Evolutionary conservation across 2,113 vertebrate species (phyloP), one percentile per base, ranked within the genome.

Genomic region (Kryptolebias marmoratus): DNA sequence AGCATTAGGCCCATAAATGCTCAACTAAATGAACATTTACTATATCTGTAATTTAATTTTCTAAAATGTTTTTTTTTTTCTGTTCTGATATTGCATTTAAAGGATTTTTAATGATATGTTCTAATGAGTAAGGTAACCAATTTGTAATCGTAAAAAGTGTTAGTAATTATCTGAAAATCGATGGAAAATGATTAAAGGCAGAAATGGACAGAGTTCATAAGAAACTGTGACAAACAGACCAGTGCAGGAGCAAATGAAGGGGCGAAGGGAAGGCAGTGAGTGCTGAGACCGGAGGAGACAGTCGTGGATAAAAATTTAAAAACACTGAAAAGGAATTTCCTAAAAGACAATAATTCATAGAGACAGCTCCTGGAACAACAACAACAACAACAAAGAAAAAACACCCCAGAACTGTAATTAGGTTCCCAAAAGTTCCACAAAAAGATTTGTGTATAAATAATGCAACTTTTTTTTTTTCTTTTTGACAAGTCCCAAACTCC

Each of bases 291-390:
- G 7, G 13, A 36, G 13, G 14, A 13, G 42, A 60, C 22, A 53
- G 32, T 58, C 12, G 3, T 9, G 71, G 47, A 74, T 71, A 49
- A 58, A 67, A 69, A 42, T 53, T 45, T 56, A 60, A 50, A 36
- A 18, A 71, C 66, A 45, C 2, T 70, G 55, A 69, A 52, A 76
- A 30, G n/a, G 55, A 47, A 30, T 54, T 66, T 58, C 13, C 63
- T 47, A 36, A 60, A 63, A 44, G n/a, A 52, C 32, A 65, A 55
- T 71, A 18, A 68, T 28, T 42, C 27, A 31, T 12, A 59, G 15
- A 59, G 10, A 6, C 2, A 45, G 36, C 4, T 3, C 12, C 57
- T 10, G 5, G 30, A 31, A 47, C 18, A 13, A 13, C 12, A 42
- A 22, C 22, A 22, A 22, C 22, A 22, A 22, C 22, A 22, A 22